Evolutionary conservation across 1,140 invertebrate genomes (phyloP), one percentile per base, ranked within the genome.

Genomic region (Gryllus bimaculatus): DNA sequence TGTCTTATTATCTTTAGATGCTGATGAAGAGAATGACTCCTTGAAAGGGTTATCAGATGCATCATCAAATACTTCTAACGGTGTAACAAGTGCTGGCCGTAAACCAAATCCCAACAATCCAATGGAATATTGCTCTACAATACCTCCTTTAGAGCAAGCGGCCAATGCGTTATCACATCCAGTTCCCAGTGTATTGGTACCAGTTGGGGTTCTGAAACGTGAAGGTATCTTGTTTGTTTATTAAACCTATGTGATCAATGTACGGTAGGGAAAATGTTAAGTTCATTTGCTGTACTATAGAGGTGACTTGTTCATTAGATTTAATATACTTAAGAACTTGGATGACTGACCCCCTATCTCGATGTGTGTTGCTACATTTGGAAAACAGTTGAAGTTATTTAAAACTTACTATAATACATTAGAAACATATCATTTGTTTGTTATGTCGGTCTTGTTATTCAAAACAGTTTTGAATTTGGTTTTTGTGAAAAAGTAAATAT

Each of bases 81-180:
- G 18, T 18, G 18, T 5, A 18, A 66, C 54, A 66, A 54, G 8
- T 54, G 47, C 78, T 12, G 81, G 80, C 0, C 75, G 86, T 85
- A 86, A 88, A 81, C 94, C 94, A 78, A 94, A 96, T 87, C 94
- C 94, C 75, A 95, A 95, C 86, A 96, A 96, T 87, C 94, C 94
- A 49, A 92, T 93, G 90, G 94, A 96, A 86, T 96, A 96, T 86
- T 96, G 94, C 87, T 95, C 93, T 76, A 94, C 92, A 73, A 91
- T 96, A 85, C 93, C 94, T 81, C 94, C 94, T 81, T 88, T 92
- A 81, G 90, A 94, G 85, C 94, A 96, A 87, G 90, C 90, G 82
- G 88, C 86, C 13, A 83, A 86, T 76, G 84, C 85, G 39, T 83
- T 84, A 39, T 83, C 88, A 8, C 87, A 88, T 66, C 87, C 89